phyloP scores from a whole-genome alignment of 2,113 vertebrate genomes.

The Onychostoma macrolepis region DNA sequence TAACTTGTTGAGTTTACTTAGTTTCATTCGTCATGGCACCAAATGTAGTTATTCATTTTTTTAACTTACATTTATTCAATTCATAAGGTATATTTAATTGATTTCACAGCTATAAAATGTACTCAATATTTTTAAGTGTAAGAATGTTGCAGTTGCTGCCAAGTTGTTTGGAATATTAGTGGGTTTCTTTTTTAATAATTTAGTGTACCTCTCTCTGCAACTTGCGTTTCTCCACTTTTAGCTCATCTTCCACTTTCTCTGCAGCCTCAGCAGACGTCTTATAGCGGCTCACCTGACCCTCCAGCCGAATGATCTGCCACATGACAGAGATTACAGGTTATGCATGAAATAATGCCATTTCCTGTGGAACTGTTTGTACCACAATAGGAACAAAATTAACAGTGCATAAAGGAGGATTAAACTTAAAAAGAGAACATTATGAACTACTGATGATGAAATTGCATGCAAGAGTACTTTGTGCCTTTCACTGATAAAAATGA shows the following conservation, averaged over 20 bases:
- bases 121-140: background rate
- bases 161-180: background rate
- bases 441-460: background rate
- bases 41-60: background rate
- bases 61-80: background rate
- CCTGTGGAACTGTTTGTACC: background rate
- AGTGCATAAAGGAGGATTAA: background rate
- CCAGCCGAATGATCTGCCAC: conserved; percentile 86
- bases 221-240: conserved; percentile 94
- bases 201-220: conserved; percentile 88
- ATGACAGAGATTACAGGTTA: background rate
- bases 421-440: background rate
- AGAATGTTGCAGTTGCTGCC: background rate
- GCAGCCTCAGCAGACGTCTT: conserved; percentile 87
- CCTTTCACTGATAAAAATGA: too few relatives aligned
- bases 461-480: background rate
- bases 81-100: background rate
- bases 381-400: background rate
- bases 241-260: conserved; percentile 90
- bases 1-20: background rate
- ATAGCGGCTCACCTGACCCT: conserved; percentile 90
- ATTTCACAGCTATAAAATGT: background rate
- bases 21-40: background rate
- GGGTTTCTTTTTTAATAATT: background rate
- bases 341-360: background rate